A percentile compares a stretch with the other conserved stretches of the same genome.
Evolutionary conservation across 2,113 vertebrate species (phyloP).

Genomic region (Ardeotis arabs): DNA sequence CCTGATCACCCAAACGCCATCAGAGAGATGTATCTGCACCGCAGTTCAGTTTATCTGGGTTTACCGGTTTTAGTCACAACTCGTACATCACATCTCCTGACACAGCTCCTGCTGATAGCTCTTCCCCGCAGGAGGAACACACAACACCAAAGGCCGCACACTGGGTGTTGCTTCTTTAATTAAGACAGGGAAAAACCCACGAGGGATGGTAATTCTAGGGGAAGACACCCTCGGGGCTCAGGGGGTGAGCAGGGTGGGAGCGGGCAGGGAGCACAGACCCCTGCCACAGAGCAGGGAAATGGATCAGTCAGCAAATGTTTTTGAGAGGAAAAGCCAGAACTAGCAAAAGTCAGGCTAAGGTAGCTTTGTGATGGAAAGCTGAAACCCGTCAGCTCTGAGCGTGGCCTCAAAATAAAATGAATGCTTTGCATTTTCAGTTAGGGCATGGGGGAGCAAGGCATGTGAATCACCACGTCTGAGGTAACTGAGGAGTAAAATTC

Average conservation of each 20-base stretch:
- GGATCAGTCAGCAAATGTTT: not conserved
- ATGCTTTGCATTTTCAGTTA: not conserved
- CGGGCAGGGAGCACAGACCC: not conserved
- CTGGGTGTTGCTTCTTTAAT: not conserved
- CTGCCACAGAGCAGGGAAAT: fast-evolving
- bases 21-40: not conserved
- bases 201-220: not conserved
- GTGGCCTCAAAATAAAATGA: not conserved
- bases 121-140: not conserved
- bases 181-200: not conserved
- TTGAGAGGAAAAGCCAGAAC: not conserved
- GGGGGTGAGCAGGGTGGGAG: not conserved
- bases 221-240: not conserved
- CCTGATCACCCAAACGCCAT: not conserved
- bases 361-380: not conserved
- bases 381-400: not conserved
- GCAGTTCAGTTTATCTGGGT: not conserved
- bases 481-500: not conserved
- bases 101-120: not conserved
- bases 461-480: not conserved
- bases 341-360: not conserved
- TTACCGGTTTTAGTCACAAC: conserved; percentile 9
- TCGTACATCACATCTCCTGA: not conserved
- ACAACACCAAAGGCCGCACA: not conserved
- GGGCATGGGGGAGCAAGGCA: not conserved